Conservation (phyloP, 2,797 vertebrate genomes). For the Molossus molossus region DNA sequence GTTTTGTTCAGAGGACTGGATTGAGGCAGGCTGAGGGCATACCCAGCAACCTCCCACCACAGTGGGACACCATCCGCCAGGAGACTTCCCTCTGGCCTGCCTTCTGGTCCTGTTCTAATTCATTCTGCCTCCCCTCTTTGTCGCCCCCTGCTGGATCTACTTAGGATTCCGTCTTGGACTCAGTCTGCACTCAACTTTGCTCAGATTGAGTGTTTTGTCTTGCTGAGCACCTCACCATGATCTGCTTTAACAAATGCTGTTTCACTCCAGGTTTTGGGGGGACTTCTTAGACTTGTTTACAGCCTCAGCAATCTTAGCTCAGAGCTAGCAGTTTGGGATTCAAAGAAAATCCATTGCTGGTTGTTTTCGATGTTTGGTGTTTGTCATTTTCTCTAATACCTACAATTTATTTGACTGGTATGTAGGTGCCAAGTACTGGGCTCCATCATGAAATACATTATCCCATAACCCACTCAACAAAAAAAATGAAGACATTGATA, state of each 20-base stretch:
- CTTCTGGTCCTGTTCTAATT: too few species aligned
- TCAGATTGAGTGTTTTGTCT: background rate
- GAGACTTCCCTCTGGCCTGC: background rate
- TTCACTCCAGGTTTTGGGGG: background rate
- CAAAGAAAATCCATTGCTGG: background rate
- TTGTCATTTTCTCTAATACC: background rate
- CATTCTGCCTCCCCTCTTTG: background rate
- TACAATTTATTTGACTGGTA: background rate
- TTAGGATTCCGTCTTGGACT: background rate
- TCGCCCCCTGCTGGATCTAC: background rate
- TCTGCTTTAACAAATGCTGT: background rate
- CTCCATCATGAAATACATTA: background rate
- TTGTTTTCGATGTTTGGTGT: background rate
- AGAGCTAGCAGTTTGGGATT: background rate
- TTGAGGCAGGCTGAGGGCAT: background rate
- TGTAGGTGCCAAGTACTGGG: background rate
- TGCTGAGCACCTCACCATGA: too few species aligned
- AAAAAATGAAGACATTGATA: background rate
- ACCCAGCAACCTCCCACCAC: accelerated
- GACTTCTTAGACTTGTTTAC: background rate
- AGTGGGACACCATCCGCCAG: background rate
- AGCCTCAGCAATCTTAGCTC: background rate
- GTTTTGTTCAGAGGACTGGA: background rate
- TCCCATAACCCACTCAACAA: background rate
- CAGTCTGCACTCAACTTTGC: background rate